Evolutionary conservation across 2,888 invertebrate species (phyloP).

Genomic region (Chalcosyrphus nemorum): DNA sequence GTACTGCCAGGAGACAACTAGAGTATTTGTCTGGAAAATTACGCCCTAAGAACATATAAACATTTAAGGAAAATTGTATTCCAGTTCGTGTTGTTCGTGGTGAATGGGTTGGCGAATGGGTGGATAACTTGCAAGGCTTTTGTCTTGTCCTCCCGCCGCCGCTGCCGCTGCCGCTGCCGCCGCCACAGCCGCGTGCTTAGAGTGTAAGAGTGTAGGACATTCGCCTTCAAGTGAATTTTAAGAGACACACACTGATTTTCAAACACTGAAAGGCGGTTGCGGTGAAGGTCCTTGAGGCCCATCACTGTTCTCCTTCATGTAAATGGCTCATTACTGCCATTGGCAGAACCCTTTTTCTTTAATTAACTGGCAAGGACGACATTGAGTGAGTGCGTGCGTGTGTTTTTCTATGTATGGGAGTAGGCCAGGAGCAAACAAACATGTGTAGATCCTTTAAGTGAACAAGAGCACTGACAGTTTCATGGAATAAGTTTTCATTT

Average conservation of each 20-base stretch:
- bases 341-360: slow-evolving; percentile 67
- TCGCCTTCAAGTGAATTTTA: slow-evolving; percentile 56
- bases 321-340: slow-evolving; percentile 71
- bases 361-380: slow-evolving; percentile 62
- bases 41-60: slow-evolving; percentile 64
- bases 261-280: slow-evolving; percentile 47
- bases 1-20: slow-evolving; percentile 28
- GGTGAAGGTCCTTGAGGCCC: slow-evolving; percentile 30
- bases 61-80: slow-evolving; percentile 62
- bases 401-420: neutral
- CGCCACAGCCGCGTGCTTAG: too few relatives aligned
- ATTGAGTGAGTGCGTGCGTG: slow-evolving; percentile 15
- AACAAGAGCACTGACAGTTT: slow-evolving; percentile 49
- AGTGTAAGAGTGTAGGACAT: slow-evolving; percentile 4
- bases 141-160: too few relatives aligned
- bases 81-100: slow-evolving; percentile 7
- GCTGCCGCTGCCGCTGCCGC: too few relatives aligned
- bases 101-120: neutral
- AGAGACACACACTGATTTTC: slow-evolving; percentile 61
- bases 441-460: slow-evolving; percentile 52
- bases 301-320: slow-evolving; percentile 34
- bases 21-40: slow-evolving; percentile 65
- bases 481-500: slow-evolving; percentile 59
- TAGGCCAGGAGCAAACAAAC: slow-evolving; percentile 55
- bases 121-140: neutral